These are phyloP conservation scores for Chaetodon auriga DNA, from an alignment of 2,113 vertebrate species.

Conservation along the genomic window DNA sequence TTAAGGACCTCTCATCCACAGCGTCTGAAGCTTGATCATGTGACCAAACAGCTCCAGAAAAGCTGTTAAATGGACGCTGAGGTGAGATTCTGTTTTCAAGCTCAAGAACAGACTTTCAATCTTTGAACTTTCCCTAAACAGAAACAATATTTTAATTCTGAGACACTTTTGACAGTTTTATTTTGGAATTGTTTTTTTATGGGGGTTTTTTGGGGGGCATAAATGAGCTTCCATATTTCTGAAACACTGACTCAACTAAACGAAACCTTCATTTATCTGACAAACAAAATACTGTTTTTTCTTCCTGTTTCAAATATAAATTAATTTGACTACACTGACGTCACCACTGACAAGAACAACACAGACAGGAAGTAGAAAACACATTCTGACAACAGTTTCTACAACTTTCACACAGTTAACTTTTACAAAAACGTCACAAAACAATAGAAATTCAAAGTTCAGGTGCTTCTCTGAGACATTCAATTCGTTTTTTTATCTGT, in stretches of 20 bases:
- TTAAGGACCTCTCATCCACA: neutral
- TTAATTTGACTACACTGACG: conserved; percentile 46
- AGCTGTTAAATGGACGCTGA: neutral
- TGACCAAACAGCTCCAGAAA: neutral
- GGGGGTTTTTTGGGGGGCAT: neutral
- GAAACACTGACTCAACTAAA: neutral
- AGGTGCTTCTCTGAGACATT: neutral
- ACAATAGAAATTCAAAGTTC: conserved; percentile 32
- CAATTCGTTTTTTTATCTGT: neutral
- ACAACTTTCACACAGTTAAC: conserved; percentile 62
- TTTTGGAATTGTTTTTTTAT: neutral
- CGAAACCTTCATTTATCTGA: neutral
- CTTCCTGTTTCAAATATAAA: conserved; percentile 54
- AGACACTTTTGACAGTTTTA: neutral
- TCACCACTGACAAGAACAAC: conserved; percentile 51
- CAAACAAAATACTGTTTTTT: neutral
- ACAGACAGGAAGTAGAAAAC: conserved; percentile 65
- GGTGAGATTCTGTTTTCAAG: neutral
- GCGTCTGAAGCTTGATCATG: too few relatives aligned
- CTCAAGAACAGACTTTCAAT: neutral
- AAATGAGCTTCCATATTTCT: conserved; percentile 18
- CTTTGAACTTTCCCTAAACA: neutral
- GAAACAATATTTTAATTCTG: too few relatives aligned
- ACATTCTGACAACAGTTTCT: conserved; percentile 66
- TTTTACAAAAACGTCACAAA: conserved; percentile 46